A percentile compares a stretch with the other conserved stretches of the same genome.
Evolutionary conservation across 1,140 invertebrate species (phyloP).

Genomic region (Neuroterus valhalla): DNA sequence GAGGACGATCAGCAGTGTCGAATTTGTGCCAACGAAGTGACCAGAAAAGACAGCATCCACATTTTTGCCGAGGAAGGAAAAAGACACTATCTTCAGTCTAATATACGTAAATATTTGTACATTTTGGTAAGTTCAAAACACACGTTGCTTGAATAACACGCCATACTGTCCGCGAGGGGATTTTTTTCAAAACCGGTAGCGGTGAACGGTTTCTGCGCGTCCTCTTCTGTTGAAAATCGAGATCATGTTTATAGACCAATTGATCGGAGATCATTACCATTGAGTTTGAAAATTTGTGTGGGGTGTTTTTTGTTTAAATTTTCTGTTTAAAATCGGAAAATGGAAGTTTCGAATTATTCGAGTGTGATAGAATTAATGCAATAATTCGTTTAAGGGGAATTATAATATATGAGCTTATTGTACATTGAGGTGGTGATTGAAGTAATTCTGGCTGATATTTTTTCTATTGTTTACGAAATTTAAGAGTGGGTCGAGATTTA

Average conservation of each 20-base stretch:
- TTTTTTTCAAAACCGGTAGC: constrained; percentile 22
- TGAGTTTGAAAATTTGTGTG: background rate
- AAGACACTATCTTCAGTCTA: constrained; percentile 73
- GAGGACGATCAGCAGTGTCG: constrained; percentile 67
- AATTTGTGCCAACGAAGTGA: constrained; percentile 74
- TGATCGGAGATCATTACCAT: background rate
- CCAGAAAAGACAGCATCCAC: constrained; percentile 65
- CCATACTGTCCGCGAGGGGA: constrained; percentile 35
- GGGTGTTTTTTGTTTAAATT: background rate
- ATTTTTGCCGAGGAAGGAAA: constrained; percentile 76
- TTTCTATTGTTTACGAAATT: too few species aligned
- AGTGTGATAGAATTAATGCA: too few species aligned
- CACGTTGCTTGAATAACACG: constrained; percentile 32
- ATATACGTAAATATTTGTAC: constrained; percentile 77
- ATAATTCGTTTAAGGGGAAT: too few species aligned
- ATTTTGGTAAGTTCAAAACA: constrained; percentile 71
- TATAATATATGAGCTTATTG: too few species aligned
- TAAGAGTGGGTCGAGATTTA: too few species aligned
- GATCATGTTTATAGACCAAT: constrained; percentile 1
- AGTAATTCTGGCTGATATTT: too few species aligned
- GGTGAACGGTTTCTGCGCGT: background rate
- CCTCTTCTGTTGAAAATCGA: constrained; percentile 9
- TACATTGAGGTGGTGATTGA: too few species aligned
- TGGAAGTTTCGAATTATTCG: background rate
- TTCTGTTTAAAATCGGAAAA: background rate